A percentile compares a stretch with the other conserved stretches of the same genome.
These are phyloP conservation scores for Sphaeramia orbicularis DNA, from an alignment of 2,797 vertebrate genomes.

Conservation along the genomic window DNA sequence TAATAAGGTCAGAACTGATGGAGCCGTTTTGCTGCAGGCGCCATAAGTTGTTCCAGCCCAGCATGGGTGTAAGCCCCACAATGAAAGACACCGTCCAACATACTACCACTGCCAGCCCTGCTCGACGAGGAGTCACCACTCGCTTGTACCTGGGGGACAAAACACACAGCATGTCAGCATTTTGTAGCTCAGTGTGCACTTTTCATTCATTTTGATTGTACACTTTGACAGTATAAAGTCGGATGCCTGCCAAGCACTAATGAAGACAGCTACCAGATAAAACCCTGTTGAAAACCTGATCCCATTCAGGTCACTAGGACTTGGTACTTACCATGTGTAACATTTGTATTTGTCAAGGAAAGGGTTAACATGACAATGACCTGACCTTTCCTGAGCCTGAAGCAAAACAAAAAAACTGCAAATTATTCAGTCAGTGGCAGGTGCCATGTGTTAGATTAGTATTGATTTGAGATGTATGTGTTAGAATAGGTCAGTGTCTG, in stretches of 20 bases:
- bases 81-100: slow-evolving; percentile 94
- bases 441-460: slow-evolving; percentile 44
- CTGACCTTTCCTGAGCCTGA: slow-evolving; percentile 44
- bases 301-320: slow-evolving; percentile 19
- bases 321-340: slow-evolving; percentile 23
- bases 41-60: slow-evolving; percentile 96
- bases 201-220: slow-evolving; percentile 10
- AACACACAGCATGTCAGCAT: slow-evolving; percentile 42
- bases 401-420: slow-evolving; percentile 33
- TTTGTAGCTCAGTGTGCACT: slow-evolving; percentile 13
- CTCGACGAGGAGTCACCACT: slow-evolving; percentile 91
- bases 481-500: slow-evolving; percentile 29
- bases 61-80: slow-evolving; percentile 95
- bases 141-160: slow-evolving; percentile 89
- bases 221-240: neutral
- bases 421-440: slow-evolving; percentile 27
- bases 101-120: slow-evolving; percentile 89
- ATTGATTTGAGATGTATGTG: slow-evolving; percentile 51
- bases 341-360: slow-evolving; percentile 13
- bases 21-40: slow-evolving; percentile 81
- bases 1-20: slow-evolving; percentile 81
- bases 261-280: slow-evolving; percentile 36
- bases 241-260: slow-evolving; percentile 20
- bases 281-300: neutral
- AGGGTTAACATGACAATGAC: slow-evolving; percentile 27